Evolutionary conservation across 2,888 invertebrate species (phyloP).

Genomic region (Lasioglossum zephyrum): DNA sequence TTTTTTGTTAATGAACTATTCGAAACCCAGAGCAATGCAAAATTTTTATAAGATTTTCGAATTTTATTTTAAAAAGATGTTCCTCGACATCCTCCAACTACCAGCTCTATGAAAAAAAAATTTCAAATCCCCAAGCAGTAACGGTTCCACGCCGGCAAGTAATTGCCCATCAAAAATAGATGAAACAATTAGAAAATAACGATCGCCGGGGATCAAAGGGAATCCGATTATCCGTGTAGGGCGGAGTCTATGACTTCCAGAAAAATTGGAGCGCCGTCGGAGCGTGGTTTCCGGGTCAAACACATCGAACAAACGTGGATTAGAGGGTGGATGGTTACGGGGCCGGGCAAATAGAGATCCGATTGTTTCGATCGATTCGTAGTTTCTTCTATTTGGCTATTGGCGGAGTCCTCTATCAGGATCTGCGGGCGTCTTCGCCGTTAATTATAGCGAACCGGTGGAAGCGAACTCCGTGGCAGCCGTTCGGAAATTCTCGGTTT

Average conservation of each 20-base stretch:
- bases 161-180: slow-evolving; percentile 35
- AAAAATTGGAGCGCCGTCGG: slow-evolving; percentile 39
- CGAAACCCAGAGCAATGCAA: no score
- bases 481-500: slow-evolving; percentile 61
- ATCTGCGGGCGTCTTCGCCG: slow-evolving; percentile 67
- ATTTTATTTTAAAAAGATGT: no score
- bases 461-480: slow-evolving; percentile 42
- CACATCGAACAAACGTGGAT: slow-evolving; percentile 47
- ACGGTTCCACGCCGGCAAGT: neutral
- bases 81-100: neutral
- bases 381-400: slow-evolving; percentile 17
- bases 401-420: slow-evolving; percentile 43
- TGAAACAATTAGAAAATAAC: slow-evolving; percentile 32
- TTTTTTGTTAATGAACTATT: neutral
- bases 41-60: no score
- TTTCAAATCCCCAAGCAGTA: neutral
- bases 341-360: slow-evolving; percentile 42
- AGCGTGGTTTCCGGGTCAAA: slow-evolving; percentile 52
- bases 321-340: slow-evolving; percentile 42
- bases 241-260: neutral
- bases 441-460: slow-evolving; percentile 75
- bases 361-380: slow-evolving; percentile 40
- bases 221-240: slow-evolving; percentile 38
- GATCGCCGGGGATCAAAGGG: slow-evolving; percentile 42
- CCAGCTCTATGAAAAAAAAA: neutral